A percentile compares a stretch with the other conserved stretches of the same genome.
Evolutionary conservation across 2,113 vertebrate genomes (phyloP).

Genomic region (Cinclus mexicanus): DNA sequence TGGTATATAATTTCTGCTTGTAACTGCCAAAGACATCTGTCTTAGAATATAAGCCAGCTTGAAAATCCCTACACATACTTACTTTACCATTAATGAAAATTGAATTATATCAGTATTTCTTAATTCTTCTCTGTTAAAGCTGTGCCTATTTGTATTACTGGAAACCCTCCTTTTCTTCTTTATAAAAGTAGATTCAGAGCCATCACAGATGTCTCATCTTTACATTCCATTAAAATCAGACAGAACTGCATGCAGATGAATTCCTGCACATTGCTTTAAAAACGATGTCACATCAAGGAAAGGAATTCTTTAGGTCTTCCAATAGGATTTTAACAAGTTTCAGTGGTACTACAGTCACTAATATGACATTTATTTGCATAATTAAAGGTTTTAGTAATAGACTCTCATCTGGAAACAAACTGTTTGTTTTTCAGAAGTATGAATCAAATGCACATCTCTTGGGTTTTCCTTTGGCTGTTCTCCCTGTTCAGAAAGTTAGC

Average conservation of each 20-base stretch:
- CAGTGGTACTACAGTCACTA: background rate
- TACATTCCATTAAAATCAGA: background rate
- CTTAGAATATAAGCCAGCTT: constrained; percentile 57
- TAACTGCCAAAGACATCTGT: constrained; percentile 75
- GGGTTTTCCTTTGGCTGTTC: background rate
- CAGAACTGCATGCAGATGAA: background rate
- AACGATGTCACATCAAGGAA: constrained; percentile 20
- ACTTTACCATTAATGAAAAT: constrained; percentile 67
- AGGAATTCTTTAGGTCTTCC: background rate
- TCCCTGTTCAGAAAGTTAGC: background rate
- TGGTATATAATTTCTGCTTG: constrained; percentile 52
- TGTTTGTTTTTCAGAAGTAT: background rate
- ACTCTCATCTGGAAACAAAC: background rate
- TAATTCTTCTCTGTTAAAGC: constrained; percentile 45
- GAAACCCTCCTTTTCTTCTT: background rate
- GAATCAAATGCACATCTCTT: background rate
- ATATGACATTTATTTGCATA: background rate
- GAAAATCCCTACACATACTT: constrained; percentile 55
- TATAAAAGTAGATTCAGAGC: background rate
- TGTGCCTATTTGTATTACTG: background rate
- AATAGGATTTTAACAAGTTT: background rate
- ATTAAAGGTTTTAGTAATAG: background rate
- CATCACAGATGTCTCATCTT: background rate
- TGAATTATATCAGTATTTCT: constrained; percentile 63
- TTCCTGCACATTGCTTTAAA: background rate